These are phyloP conservation scores for Opisthocomus hoazin DNA, from an alignment of 2,113 vertebrate species.

Conservation along the genomic window DNA sequence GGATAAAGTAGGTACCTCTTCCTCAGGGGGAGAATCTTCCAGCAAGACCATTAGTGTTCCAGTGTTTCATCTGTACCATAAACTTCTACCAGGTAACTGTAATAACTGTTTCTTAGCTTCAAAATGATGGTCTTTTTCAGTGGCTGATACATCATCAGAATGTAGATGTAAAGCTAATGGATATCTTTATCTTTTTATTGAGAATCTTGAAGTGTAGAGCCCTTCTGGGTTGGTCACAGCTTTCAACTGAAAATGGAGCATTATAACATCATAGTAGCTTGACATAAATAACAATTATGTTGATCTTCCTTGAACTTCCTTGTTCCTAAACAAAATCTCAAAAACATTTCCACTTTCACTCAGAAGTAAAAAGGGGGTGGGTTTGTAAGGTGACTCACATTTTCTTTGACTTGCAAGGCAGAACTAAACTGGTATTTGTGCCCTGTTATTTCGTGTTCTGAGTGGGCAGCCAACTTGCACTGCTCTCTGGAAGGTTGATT, in stretches of 20 bases:
- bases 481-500: not conserved
- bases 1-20: slow-evolving; percentile 87
- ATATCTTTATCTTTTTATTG: not conserved
- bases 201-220: not conserved
- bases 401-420: not conserved
- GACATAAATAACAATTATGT: not conserved
- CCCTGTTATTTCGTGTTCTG: not conserved
- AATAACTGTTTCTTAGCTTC: not conserved
- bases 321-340: not conserved
- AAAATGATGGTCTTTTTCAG: not conserved
- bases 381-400: not conserved
- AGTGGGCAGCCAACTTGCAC: not conserved
- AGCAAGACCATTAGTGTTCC: slow-evolving; percentile 96
- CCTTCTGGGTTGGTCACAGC: not conserved
- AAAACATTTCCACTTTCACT: not conserved
- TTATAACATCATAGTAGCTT: not conserved
- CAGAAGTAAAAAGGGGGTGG: not conserved
- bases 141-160: not conserved
- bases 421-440: not conserved
- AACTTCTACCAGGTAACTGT: slow-evolving; percentile 81
- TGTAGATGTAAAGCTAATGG: not conserved
- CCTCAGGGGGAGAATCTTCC: slow-evolving; percentile 84
- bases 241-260: not conserved
- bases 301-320: not conserved
- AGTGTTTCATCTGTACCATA: slow-evolving; percentile 97